phyloP scores from a whole-genome alignment of 2,797 vertebrate species.

The Pipistrellus pipistrellus region DNA sequence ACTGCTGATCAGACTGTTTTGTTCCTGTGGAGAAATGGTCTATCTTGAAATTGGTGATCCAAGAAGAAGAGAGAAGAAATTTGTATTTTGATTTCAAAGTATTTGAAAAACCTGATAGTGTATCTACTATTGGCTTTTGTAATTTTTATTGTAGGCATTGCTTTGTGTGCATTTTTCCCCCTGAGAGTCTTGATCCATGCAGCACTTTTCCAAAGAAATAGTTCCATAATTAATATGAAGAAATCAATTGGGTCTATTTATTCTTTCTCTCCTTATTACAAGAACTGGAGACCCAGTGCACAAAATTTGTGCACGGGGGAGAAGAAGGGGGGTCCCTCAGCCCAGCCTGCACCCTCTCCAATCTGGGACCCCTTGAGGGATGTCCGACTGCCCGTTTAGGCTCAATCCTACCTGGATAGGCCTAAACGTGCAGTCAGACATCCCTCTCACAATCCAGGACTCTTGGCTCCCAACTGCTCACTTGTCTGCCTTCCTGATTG shows the following conservation, averaged over 20 bases:
- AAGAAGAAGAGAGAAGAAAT: slow-evolving; percentile 15
- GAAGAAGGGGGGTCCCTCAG: no score
- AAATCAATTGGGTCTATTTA: slow-evolving; percentile 7
- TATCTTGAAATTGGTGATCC: background rate
- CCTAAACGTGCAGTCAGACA: no score
- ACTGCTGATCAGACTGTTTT: background rate
- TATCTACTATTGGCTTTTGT: background rate
- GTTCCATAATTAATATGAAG: slow-evolving; percentile 30
- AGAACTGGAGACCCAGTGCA: background rate
- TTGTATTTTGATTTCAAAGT: slow-evolving; percentile 31
- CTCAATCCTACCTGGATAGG: no score
- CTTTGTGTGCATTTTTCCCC: background rate
- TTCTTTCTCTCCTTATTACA: background rate
- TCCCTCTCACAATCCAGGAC: no score
- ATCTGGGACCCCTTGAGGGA: no score
- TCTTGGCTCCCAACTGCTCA: no score
- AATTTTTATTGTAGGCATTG: background rate
- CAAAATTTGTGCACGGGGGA: no score
- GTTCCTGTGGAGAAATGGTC: slow-evolving; percentile 9
- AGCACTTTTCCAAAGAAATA: slow-evolving; percentile 40
- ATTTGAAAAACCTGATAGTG: slow-evolving; percentile 11
- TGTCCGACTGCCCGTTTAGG: no score
- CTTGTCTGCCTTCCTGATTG: no score
- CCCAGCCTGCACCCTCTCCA: no score
- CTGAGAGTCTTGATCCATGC: background rate